Percentiles rank a stretch among this genome's conserved stretches.
Conservation (phyloP, 2,888 invertebrate species). For the Operophtera brumata region DNA sequence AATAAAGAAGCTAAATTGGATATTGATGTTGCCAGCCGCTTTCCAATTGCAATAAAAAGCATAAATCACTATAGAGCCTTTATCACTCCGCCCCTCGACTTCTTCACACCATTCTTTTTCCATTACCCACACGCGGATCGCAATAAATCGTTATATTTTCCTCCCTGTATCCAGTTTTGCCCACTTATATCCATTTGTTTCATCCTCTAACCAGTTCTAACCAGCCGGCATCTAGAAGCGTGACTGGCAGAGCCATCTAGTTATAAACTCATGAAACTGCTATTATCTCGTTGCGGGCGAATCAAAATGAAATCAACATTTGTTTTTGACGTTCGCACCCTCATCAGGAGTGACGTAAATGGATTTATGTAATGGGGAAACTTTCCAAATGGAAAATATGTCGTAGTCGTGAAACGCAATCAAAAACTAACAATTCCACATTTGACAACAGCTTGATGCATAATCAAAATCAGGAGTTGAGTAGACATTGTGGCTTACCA, state of each 20-base stretch:
- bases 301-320: conserved; percentile 78
- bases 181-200: conserved; percentile 32
- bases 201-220: conserved; percentile 36
- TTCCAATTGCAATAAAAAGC: conserved; percentile 29
- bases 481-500: background rate
- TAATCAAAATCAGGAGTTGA: background rate
- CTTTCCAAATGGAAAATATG: conserved; percentile 38
- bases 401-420: background rate
- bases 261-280: conserved; percentile 66
- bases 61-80: conserved; percentile 28
- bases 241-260: conserved; percentile 48
- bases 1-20: conserved; percentile 1
- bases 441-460: background rate
- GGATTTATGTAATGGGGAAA: conserved; percentile 58
- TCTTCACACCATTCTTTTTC: conserved; percentile 51
- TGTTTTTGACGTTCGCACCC: conserved; percentile 70
- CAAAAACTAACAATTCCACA: background rate
- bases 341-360: conserved; percentile 62
- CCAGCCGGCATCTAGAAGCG: conserved; percentile 16
- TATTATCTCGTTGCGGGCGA: conserved; percentile 68
- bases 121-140: conserved; percentile 50
- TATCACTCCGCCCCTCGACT: conserved; percentile 39
- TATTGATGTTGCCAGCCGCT: conserved; percentile 3
- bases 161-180: conserved; percentile 41
- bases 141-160: conserved; percentile 54